Evolutionary conservation across 2,888 invertebrate species (phyloP).

Genomic region (Cryptophagus acutangulus): DNA sequence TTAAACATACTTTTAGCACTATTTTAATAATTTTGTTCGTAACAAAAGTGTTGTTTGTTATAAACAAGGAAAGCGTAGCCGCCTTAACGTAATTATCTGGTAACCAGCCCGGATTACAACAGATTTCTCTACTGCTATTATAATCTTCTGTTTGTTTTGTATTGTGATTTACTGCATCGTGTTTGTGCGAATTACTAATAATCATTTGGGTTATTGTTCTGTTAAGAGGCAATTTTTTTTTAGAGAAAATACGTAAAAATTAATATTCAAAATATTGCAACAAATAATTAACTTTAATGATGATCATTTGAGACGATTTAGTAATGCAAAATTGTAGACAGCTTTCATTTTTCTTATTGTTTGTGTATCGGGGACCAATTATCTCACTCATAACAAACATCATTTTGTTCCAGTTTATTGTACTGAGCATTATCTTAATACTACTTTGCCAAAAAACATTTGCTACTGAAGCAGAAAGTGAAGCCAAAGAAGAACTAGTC

Average conservation of each 20-base stretch:
- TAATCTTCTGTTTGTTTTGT: background rate
- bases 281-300: no score
- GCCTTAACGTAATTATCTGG: constrained; percentile 5
- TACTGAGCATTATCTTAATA: background rate
- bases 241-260: no score
- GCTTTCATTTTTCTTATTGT: no score
- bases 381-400: no score
- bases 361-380: no score
- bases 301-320: no score
- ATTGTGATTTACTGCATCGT: background rate
- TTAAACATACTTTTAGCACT: constrained; percentile 2
- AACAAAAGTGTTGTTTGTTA: constrained; percentile 12
- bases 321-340: no score
- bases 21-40: background rate
- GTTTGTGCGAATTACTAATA: background rate
- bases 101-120: constrained; percentile 2
- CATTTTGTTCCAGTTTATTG: background rate
- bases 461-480: background rate
- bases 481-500: constrained; percentile 49
- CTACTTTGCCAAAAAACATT: background rate
- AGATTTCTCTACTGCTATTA: constrained; percentile 4
- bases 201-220: constrained; percentile 1
- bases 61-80: constrained; percentile 16
- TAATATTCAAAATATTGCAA: no score
- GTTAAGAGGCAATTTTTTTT: no score